Conservation (phyloP, 2,797 vertebrate species). For the Acanthornis magna region DNA sequence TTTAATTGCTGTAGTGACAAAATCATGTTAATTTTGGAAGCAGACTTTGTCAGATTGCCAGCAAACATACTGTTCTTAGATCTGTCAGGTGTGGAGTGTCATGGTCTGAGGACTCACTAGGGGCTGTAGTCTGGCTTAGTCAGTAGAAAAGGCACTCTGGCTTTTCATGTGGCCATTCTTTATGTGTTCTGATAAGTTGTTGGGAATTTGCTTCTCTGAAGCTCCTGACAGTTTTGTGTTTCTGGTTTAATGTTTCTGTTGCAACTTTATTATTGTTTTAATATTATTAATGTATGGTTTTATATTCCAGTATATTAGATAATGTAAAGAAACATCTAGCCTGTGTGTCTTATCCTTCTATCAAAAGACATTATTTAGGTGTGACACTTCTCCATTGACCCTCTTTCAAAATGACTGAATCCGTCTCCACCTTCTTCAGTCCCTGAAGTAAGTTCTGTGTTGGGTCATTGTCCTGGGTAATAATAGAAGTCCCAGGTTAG, state of each 20-base stretch:
- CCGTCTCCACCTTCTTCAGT: background rate
- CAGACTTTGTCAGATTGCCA: background rate
- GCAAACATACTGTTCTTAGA: background rate
- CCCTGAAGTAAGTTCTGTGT: background rate
- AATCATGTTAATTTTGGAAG: background rate
- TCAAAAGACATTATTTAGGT: background rate
- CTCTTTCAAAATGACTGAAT: background rate
- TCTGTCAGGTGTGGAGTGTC: background rate
- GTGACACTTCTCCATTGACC: accelerated
- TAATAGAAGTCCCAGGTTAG: background rate
- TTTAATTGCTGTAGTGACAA: conserved; percentile 6
- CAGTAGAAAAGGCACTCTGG: background rate
- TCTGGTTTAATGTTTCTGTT: background rate
- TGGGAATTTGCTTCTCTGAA: background rate
- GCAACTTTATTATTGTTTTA: background rate
- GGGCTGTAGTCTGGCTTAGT: background rate
- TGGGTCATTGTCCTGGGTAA: background rate
- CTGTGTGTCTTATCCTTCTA: background rate
- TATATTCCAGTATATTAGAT: background rate
- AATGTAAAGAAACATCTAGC: background rate
- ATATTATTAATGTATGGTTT: background rate
- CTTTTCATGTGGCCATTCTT: background rate
- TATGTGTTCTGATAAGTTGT: background rate
- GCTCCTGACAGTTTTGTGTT: background rate
- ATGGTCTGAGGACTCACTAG: background rate